Evolutionary conservation across 1,140 invertebrate species (phyloP).

Genomic region (Eufriesea mexicana): DNA sequence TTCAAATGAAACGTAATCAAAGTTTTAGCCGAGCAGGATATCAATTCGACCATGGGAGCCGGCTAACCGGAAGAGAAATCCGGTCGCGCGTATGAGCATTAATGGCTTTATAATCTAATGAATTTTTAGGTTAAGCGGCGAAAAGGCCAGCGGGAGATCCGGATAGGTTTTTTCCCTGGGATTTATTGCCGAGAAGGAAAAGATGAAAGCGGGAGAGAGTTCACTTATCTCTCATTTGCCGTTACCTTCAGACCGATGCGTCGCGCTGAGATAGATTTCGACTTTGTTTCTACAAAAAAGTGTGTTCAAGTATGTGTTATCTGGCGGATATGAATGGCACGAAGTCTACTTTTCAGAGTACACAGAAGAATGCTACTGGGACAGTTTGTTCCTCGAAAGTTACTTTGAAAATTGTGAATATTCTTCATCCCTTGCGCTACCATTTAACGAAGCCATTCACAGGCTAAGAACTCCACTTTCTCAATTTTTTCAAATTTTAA

Average conservation of each 20-base stretch:
- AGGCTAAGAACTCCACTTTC: too few relatives aligned
- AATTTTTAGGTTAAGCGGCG: conserved; percentile 77
- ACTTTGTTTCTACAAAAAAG: conserved; percentile 19
- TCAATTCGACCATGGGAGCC: conserved; percentile 48
- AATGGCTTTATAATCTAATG: conserved; percentile 80
- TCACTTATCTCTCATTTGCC: conserved; percentile 72
- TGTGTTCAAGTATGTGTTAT: too few relatives aligned
- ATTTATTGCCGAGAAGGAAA: conserved; percentile 76
- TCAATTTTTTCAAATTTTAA: too few relatives aligned
- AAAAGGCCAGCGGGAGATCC: conserved; percentile 65
- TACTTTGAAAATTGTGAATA: too few relatives aligned
- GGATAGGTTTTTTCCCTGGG: conserved; percentile 68
- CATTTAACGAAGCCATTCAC: too few relatives aligned
- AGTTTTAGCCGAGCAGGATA: conserved; percentile 17
- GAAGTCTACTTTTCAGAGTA: too few relatives aligned
- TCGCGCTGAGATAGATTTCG: not conserved
- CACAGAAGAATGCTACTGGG: too few relatives aligned
- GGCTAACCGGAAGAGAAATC: conserved; percentile 59
- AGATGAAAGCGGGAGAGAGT: conserved; percentile 65
- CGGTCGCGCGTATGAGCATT: conserved; percentile 75
- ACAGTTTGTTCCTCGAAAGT: too few relatives aligned
- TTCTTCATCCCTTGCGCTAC: too few relatives aligned
- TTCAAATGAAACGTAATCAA: conserved; percentile 49
- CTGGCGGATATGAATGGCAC: too few relatives aligned
- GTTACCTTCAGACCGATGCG: conserved; percentile 50